Evolutionary conservation across 2,113 vertebrate species (phyloP).

Genomic region (Eptesicus fuscus): DNA sequence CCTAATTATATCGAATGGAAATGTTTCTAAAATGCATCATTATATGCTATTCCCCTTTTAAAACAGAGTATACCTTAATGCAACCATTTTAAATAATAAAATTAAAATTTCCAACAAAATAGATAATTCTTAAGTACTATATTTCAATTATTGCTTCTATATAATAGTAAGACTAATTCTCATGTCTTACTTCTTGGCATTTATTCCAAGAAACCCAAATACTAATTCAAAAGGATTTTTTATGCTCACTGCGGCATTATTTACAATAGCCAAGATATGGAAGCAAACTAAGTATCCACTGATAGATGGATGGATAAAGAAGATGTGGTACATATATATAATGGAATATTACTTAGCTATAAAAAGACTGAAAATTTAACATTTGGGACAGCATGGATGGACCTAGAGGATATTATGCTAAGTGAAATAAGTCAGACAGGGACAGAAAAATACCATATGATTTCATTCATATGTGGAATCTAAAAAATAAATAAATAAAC

Average conservation of each 20-base stretch:
- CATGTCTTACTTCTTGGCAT: not conserved
- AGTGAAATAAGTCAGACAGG: not conserved
- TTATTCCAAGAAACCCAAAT: not conserved
- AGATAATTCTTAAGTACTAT: not conserved
- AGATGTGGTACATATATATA: not conserved
- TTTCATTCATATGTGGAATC: not conserved
- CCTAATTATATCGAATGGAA: not conserved
- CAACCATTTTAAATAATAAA: slow-evolving; percentile 8
- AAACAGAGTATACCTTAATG: not conserved
- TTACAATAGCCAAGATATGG: not conserved
- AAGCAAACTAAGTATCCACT: not conserved
- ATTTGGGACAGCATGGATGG: not conserved
- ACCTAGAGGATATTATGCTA: not conserved
- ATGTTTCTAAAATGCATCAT: not conserved
- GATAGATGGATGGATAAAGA: not conserved
- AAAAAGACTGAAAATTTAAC: not conserved
- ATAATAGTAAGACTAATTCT: slow-evolving; percentile 38
- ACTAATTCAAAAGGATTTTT: not conserved
- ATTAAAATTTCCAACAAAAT: not conserved
- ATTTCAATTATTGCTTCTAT: slow-evolving; percentile 4
- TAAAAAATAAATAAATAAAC: not conserved
- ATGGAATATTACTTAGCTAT: not conserved
- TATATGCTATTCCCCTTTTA: not conserved
- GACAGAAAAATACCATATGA: not conserved
- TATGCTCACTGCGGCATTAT: not conserved